Conservation (phyloP, 2,888 invertebrate genomes). For the Cacoxenus indagator region DNA sequence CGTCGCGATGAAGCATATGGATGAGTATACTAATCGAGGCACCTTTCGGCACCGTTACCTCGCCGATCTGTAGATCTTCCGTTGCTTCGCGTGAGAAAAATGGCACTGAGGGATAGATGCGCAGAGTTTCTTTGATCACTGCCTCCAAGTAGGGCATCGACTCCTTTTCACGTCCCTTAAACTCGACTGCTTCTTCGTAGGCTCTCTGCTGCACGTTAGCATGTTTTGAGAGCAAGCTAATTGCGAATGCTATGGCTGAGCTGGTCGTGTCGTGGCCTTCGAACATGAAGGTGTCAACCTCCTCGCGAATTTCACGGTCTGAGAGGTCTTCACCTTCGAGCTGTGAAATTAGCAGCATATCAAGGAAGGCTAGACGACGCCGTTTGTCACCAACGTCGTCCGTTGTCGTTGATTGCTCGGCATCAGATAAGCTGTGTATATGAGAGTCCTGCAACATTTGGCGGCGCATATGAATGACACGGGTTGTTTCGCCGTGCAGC, state of each 20-base stretch:
- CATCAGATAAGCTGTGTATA: conserved; percentile 41
- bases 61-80: conserved; percentile 71
- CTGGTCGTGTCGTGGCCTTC: conserved; percentile 75
- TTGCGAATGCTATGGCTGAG: conserved; percentile 72
- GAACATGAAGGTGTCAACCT: conserved; percentile 76
- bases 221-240: conserved; percentile 72
- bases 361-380: conserved; percentile 71
- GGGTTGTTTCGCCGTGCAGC: conserved; percentile 64
- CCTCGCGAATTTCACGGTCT: conserved; percentile 73
- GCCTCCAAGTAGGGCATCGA: conserved; percentile 73
- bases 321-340: conserved; percentile 69
- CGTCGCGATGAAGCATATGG: conserved; percentile 72
- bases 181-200: conserved; percentile 68
- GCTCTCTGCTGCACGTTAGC: conserved; percentile 71
- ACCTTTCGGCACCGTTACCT: conserved; percentile 68
- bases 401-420: conserved; percentile 37
- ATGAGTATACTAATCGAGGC: conserved; percentile 66
- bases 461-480: conserved; percentile 62
- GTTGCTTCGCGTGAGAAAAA: conserved; percentile 70
- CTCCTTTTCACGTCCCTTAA: conserved; percentile 67
- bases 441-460: conserved; percentile 52
- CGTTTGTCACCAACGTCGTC: conserved; percentile 62
- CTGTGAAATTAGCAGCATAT: conserved; percentile 72
- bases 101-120: conserved; percentile 74
- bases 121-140: conserved; percentile 74